Percentiles rank a stretch among this genome's conserved stretches.
phyloP scores from a whole-genome alignment of 1,140 invertebrate species.

The Pseudomyrmex gracilis region DNA sequence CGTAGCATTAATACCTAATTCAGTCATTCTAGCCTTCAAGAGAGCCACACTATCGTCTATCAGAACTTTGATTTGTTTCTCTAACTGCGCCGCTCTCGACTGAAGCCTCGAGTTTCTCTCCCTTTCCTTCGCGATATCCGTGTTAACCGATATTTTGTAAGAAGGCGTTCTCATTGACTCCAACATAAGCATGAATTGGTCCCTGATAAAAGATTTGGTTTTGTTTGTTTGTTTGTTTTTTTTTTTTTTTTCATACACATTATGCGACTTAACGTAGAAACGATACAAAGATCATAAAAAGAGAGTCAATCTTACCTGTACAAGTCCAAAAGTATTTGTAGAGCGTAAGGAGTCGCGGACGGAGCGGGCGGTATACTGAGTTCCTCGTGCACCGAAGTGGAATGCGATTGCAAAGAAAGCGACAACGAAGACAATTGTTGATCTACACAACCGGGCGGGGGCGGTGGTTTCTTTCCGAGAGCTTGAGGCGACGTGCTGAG shows the following conservation, averaged over 20 bases:
- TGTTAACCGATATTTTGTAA: slow-evolving; percentile 90
- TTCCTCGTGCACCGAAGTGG: slow-evolving; percentile 90
- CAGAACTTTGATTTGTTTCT: slow-evolving; percentile 95
- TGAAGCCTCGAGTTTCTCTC: slow-evolving; percentile 93
- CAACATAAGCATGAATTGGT: slow-evolving; percentile 93
- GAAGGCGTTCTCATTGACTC: slow-evolving; percentile 92
- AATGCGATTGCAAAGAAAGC: slow-evolving; percentile 85
- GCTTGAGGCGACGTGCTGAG: slow-evolving; percentile 92
- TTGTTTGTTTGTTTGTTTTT: too few relatives aligned
- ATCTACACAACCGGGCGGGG: slow-evolving; percentile 95
- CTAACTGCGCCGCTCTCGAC: slow-evolving; percentile 92
- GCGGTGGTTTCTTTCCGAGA: slow-evolving; percentile 89
- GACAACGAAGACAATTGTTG: slow-evolving; percentile 93
- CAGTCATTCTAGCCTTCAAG: slow-evolving; percentile 95
- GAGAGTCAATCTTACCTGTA: slow-evolving; percentile 84
- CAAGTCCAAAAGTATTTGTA: slow-evolving; percentile 94
- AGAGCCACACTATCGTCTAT: slow-evolving; percentile 96
- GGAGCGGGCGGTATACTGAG: slow-evolving; percentile 92
- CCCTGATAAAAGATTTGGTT: slow-evolving; percentile 81
- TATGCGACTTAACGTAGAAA: too few relatives aligned
- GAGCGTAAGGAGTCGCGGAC: slow-evolving; percentile 92
- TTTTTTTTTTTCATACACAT: not conserved
- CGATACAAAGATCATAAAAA: not conserved
- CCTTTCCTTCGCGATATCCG: slow-evolving; percentile 93
- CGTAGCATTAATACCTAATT: slow-evolving; percentile 94